Percentiles rank a stretch among this genome's conserved stretches.
Conservation (phyloP, 2,888 invertebrate genomes). For the Drosophila picticornis region DNA sequence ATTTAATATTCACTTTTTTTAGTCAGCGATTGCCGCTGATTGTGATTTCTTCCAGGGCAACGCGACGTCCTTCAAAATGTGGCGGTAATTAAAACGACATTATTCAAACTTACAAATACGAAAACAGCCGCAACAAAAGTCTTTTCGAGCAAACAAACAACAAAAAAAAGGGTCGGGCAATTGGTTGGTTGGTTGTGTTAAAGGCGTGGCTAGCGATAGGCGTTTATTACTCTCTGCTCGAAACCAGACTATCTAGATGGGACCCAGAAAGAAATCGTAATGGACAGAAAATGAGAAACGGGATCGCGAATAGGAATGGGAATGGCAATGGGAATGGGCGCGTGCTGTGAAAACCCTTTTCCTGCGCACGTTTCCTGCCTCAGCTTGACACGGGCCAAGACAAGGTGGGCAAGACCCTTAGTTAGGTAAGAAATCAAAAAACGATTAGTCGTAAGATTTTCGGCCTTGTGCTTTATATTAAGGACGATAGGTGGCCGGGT, state of each 20-base stretch:
- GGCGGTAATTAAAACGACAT: slow-evolving; percentile 81
- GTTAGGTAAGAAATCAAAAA: slow-evolving; percentile 73
- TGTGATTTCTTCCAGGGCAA: slow-evolving; percentile 34
- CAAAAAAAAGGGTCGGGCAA: slow-evolving; percentile 39
- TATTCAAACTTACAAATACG: slow-evolving; percentile 70
- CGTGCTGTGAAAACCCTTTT: slow-evolving; percentile 50
- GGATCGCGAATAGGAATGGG: neutral
- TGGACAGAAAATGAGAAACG: slow-evolving; percentile 17
- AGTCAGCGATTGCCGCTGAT: slow-evolving; percentile 36
- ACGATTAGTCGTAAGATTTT: slow-evolving; percentile 74
- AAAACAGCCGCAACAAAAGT: slow-evolving; percentile 37
- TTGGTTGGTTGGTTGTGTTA: slow-evolving; percentile 11
- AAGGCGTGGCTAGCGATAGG: slow-evolving; percentile 60
- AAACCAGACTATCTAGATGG: slow-evolving; percentile 65
- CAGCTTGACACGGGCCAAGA: slow-evolving; percentile 26
- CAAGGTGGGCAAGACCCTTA: slow-evolving; percentile 43
- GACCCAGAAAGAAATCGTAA: slow-evolving; percentile 30
- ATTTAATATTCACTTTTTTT: slow-evolving; percentile 28
- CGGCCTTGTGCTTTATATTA: slow-evolving; percentile 19
- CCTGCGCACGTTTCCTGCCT: slow-evolving; percentile 47
- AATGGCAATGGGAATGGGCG: slow-evolving; percentile 1
- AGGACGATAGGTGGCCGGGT: slow-evolving; percentile 3
- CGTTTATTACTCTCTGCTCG: slow-evolving; percentile 62
- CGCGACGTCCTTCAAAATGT: slow-evolving; percentile 53
- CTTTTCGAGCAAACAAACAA: slow-evolving; percentile 8